Conservation (phyloP, 1,140 invertebrate species). For the Drosophila suzukii region DNA sequence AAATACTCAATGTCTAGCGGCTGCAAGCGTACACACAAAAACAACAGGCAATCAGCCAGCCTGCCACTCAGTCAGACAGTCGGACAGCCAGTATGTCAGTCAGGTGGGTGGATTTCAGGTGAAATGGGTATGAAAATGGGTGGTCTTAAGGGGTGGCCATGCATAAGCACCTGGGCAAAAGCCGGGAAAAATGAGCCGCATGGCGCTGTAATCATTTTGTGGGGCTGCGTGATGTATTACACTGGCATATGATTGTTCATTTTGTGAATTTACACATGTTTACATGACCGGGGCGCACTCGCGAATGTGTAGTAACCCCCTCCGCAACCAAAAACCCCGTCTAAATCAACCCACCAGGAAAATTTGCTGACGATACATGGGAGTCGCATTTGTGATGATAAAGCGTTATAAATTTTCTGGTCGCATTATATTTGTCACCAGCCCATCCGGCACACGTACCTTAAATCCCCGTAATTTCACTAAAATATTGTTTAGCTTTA, state of each 20-base stretch:
- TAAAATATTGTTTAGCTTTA: slow-evolving; percentile 76
- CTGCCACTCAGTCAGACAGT: slow-evolving; percentile 36
- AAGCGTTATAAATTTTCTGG: slow-evolving; percentile 66
- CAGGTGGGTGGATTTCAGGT: slow-evolving; percentile 15
- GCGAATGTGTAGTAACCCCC: background rate
- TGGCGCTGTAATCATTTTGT: slow-evolving; percentile 59
- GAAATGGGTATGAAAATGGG: background rate
- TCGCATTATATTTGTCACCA: slow-evolving; percentile 64
- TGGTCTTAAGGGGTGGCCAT: background rate
- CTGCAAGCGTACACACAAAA: slow-evolving; percentile 34
- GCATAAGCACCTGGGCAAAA: slow-evolving; percentile 22
- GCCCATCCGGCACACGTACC: slow-evolving; percentile 40
- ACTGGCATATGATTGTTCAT: slow-evolving; percentile 78
- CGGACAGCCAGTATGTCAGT: slow-evolving; percentile 14
- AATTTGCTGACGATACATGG: slow-evolving; percentile 49
- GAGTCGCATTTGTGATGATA: slow-evolving; percentile 65
- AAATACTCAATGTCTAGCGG: slow-evolving; percentile 37
- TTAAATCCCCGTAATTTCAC: slow-evolving; percentile 77
- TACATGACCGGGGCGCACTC: slow-evolving; percentile 49
- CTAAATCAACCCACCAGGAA: slow-evolving; percentile 24
- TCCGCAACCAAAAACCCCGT: background rate
- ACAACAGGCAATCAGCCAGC: slow-evolving; percentile 48
- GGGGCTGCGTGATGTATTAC: slow-evolving; percentile 74
- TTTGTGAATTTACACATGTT: slow-evolving; percentile 79
- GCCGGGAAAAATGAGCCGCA: slow-evolving; percentile 54